Percentiles rank a stretch among this genome's conserved stretches.
These are phyloP conservation scores for Caenorhabditis sp. DNA, from an alignment of 2,888 invertebrate species.

Conservation along the genomic window DNA sequence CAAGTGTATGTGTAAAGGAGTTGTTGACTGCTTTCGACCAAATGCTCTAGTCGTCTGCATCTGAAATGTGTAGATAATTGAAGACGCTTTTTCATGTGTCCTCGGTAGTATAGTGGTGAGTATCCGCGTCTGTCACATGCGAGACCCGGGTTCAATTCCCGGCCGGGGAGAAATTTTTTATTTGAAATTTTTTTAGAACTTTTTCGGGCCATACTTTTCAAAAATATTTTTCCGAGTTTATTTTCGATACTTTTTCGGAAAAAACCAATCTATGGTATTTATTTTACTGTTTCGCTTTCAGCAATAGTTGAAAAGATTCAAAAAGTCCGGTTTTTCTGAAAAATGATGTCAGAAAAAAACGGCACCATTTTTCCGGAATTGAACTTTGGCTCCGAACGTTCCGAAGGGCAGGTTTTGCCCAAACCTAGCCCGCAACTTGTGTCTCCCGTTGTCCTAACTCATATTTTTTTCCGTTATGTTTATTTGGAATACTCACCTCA, in stretches of 20 bases:
- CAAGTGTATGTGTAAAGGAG: conserved; percentile 44
- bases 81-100: background rate
- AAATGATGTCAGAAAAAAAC: too few species aligned
- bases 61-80: background rate
- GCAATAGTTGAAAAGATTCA: too few species aligned
- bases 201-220: background rate
- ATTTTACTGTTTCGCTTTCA: background rate
- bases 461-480: too few species aligned
- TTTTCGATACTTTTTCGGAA: background rate
- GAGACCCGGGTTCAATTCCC: background rate
- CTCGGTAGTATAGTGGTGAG: background rate
- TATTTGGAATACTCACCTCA: background rate
- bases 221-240: background rate
- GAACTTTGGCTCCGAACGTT: too few species aligned
- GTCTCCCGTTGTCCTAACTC: too few species aligned
- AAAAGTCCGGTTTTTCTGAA: too few species aligned
- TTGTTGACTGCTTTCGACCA: conserved; percentile 8
- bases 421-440: too few species aligned
- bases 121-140: background rate
- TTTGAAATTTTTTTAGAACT: background rate
- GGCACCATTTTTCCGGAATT: too few species aligned
- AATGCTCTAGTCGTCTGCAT: background rate
- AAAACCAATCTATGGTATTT: background rate
- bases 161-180: background rate
- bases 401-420: too few species aligned